Evolutionary conservation across 2,888 invertebrate species (phyloP).

Genomic region (Criorhina ranunculi): DNA sequence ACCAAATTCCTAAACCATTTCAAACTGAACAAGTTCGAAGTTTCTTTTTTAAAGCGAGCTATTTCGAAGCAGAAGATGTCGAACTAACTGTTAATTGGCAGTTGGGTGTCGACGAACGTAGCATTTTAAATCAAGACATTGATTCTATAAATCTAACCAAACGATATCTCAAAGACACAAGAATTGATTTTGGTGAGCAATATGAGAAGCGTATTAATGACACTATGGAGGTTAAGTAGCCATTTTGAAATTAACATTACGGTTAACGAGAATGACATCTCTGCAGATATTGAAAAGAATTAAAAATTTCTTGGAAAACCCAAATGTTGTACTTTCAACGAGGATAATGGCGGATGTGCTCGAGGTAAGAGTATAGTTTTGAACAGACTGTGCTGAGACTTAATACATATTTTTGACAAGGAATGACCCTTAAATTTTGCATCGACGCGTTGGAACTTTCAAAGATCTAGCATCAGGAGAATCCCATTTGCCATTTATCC

Average conservation of each 20-base stretch:
- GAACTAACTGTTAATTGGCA: constrained; percentile 79
- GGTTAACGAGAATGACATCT: not conserved
- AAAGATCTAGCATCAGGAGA: no score
- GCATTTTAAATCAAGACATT: constrained; percentile 80
- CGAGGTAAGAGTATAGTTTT: constrained; percentile 24
- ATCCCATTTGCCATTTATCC: no score
- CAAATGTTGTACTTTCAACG: constrained; percentile 10
- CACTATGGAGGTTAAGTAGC: constrained; percentile 67
- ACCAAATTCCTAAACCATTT: constrained; percentile 80
- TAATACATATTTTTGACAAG: no score
- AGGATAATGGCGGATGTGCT: constrained; percentile 68
- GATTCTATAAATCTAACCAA: constrained; percentile 78
- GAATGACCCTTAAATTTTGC: no score
- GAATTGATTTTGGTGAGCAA: constrained; percentile 77
- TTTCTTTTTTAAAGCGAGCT: constrained; percentile 78
- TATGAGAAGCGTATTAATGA: constrained; percentile 78
- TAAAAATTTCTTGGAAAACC: constrained; percentile 72
- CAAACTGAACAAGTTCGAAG: constrained; percentile 79
- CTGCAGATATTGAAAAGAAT: constrained; percentile 70
- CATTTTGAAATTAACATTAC: constrained; percentile 62
- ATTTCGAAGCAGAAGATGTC: constrained; percentile 76
- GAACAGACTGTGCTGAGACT: no score
- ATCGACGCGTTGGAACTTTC: no score
- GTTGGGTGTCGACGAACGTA: constrained; percentile 79
- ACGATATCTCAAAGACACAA: constrained; percentile 44